phyloP scores from a whole-genome alignment of 2,113 vertebrate genomes.

The Saimiri boliviensis region DNA sequence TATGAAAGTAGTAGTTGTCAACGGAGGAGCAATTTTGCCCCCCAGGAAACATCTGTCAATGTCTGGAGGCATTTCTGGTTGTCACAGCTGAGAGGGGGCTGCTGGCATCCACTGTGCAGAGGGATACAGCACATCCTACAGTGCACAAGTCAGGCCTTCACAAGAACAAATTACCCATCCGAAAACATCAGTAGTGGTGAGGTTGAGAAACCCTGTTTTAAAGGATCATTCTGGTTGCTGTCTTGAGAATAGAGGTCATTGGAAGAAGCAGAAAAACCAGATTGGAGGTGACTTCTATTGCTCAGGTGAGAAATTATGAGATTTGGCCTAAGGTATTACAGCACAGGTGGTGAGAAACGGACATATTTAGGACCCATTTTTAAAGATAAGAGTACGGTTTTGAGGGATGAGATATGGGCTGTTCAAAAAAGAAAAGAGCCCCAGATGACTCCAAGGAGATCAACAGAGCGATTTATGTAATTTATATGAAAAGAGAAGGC shows the following conservation, averaged over 20 bases:
- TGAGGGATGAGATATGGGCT: neutral
- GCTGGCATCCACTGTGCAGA: neutral
- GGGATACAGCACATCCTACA: rapidly evolving
- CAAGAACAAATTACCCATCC: neutral
- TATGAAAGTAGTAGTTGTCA: neutral
- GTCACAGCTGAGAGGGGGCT: neutral
- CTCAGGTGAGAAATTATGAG: neutral
- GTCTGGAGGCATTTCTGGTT: neutral
- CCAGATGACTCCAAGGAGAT: neutral
- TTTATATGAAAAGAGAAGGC: neutral
- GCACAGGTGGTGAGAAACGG: neutral
- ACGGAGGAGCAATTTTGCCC: neutral
- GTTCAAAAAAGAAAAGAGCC: neutral
- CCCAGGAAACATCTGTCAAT: neutral
- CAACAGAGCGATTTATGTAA: neutral
- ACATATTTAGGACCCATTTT: neutral
- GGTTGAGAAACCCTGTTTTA: neutral
- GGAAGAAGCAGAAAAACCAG: neutral
- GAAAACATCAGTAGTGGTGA: neutral
- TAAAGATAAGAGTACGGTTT: neutral
- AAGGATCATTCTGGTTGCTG: neutral
- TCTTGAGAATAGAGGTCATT: neutral
- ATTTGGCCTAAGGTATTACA: neutral
- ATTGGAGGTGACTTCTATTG: neutral
- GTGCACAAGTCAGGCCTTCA: neutral